phyloP scores from a whole-genome alignment of 2,797 vertebrate species.

The Helostoma temminkii region DNA sequence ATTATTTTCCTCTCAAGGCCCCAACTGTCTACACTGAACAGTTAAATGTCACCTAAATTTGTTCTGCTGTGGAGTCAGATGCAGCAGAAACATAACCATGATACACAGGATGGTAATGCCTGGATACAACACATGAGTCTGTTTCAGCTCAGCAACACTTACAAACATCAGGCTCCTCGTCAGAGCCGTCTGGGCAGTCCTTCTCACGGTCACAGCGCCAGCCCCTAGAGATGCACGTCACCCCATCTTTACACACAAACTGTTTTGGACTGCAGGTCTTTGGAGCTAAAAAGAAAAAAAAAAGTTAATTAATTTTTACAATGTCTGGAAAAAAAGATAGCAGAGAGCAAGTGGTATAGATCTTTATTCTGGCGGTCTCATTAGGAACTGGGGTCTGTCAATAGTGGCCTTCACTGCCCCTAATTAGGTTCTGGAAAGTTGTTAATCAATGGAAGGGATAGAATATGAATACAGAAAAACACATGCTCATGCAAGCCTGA shows the following conservation, averaged over 20 bases:
- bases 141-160: slow-evolving; percentile 72
- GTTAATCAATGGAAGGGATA: slow-evolving; percentile 24
- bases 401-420: slow-evolving; percentile 54
- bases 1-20: not conserved
- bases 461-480: slow-evolving; percentile 28
- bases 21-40: slow-evolving; percentile 16
- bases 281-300: slow-evolving; percentile 83
- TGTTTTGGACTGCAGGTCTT: slow-evolving; percentile 98
- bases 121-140: not conserved
- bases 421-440: slow-evolving; percentile 63
- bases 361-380: slow-evolving; percentile 66
- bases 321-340: slow-evolving; percentile 19
- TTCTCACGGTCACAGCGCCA: slow-evolving; percentile 98
- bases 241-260: slow-evolving; percentile 96
- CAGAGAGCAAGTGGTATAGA: too few species aligned
- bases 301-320: slow-evolving; percentile 31
- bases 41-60: slow-evolving; percentile 30
- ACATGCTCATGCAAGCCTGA: slow-evolving; percentile 19
- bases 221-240: slow-evolving; percentile 98
- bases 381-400: slow-evolving; percentile 62
- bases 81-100: slow-evolving; percentile 17
- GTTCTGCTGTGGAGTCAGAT: slow-evolving; percentile 15
- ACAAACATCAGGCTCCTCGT: slow-evolving; percentile 96
- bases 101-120: not conserved
- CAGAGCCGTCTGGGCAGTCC: slow-evolving; percentile 97